These are phyloP conservation scores for Margarornis squamiger DNA, from an alignment of 2,797 vertebrate genomes.

Conservation along the genomic window DNA sequence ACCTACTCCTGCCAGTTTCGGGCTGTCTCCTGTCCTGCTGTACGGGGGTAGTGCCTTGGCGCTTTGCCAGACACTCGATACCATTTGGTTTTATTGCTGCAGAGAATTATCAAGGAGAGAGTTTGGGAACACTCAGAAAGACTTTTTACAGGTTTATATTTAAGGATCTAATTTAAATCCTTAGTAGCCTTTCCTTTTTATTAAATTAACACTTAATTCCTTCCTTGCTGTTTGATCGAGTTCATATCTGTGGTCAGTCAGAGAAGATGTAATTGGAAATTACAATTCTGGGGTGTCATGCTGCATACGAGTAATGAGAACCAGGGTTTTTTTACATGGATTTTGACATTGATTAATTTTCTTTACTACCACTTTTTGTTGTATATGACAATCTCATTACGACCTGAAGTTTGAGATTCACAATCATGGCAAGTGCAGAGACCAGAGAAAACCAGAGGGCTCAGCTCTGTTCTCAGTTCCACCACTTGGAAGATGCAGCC, in stretches of 20 bases:
- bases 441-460: neutral
- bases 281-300: neutral
- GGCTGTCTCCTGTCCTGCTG: neutral
- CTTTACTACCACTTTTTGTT: slow-evolving; percentile 8
- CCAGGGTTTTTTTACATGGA: neutral
- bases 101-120: neutral
- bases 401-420: neutral
- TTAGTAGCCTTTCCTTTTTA: neutral
- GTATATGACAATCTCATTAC: slow-evolving; percentile 5
- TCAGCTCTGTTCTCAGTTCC: neutral
- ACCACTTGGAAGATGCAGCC: neutral
- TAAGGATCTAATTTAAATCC: slow-evolving; percentile 39
- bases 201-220: slow-evolving; percentile 24
- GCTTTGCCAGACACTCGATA: neutral
- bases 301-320: neutral
- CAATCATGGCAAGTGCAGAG: neutral
- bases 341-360: slow-evolving; percentile 38
- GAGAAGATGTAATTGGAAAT: slow-evolving; percentile 28
- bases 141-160: neutral
- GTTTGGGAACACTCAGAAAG: neutral
- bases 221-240: neutral
- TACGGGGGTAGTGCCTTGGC: neutral
- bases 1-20: neutral
- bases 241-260: neutral
- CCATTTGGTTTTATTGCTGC: neutral